phyloP scores from a whole-genome alignment of 2,797 vertebrate genomes.

The Aulostomus chinensis region DNA sequence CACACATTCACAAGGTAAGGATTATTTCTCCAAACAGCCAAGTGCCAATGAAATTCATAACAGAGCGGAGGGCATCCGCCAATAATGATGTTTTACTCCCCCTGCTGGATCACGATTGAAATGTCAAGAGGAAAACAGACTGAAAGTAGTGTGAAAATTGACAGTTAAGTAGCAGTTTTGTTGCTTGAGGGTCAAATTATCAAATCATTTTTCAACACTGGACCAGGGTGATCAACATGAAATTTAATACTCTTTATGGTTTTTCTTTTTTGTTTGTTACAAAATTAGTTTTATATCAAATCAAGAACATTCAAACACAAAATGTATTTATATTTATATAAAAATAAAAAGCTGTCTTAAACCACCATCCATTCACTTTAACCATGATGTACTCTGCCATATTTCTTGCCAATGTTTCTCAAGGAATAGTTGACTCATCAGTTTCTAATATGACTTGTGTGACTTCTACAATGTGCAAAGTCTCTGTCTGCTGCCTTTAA shows the following conservation, averaged over 20 bases:
- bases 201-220: not conserved
- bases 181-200: not conserved
- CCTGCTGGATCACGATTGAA: constrained; percentile 30
- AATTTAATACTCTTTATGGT: not conserved
- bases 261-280: not conserved
- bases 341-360: not conserved
- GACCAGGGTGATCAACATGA: not conserved
- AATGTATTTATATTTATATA: no score
- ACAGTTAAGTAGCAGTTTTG: no score
- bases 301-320: not conserved
- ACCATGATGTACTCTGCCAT: not conserved
- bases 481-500: not conserved
- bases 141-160: no score
- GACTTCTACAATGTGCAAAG: not conserved
- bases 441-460: not conserved
- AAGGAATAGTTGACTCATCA: constrained; percentile 34
- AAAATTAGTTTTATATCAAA: not conserved
- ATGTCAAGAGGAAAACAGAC: not conserved
- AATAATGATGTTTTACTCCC: constrained; percentile 23
- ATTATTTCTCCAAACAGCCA: no score
- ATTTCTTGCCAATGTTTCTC: not conserved
- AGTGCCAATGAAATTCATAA: not conserved
- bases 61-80: not conserved
- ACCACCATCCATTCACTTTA: not conserved
- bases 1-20: not conserved